Evolutionary conservation across 2,113 vertebrate species (phyloP).

Genomic region (Daboia siamensis): DNA sequence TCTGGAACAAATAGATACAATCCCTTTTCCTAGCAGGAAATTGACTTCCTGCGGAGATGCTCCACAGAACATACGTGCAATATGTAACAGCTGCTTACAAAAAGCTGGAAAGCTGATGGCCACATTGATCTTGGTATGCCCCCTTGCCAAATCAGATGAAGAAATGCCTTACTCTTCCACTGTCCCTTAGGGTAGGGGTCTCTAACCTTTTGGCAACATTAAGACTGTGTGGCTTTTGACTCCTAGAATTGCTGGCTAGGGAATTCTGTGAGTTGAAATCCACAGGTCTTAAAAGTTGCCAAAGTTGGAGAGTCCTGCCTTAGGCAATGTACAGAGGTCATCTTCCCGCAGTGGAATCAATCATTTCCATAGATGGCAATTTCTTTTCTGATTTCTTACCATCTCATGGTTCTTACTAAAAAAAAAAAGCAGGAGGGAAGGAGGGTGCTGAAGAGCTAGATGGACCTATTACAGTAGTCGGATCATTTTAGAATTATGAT

Average conservation of each 20-base stretch:
- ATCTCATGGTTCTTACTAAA: conserved; percentile 51
- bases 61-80: not conserved
- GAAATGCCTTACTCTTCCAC: not conserved
- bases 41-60: not conserved
- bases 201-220: not conserved
- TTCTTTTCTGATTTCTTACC: not conserved
- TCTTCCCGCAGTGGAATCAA: not conserved
- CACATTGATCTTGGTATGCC: not conserved
- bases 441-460: conserved; percentile 40
- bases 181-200: not conserved
- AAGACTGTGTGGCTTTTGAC: not conserved
- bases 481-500: conserved; percentile 42
- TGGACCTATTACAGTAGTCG: conserved; percentile 26
- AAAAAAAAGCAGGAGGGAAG: conserved; percentile 54
- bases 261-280: not conserved
- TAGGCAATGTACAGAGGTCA: not conserved
- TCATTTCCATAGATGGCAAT: not conserved
- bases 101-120: not conserved
- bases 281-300: not conserved
- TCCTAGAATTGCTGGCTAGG: not conserved
- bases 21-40: not conserved
- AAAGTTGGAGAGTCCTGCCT: not conserved
- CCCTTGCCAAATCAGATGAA: not conserved
- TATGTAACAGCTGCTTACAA: not conserved
- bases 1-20: not conserved